These are phyloP conservation scores for Hyphantria cunea DNA, from an alignment of 1,140 invertebrate species.

Conservation along the genomic window DNA sequence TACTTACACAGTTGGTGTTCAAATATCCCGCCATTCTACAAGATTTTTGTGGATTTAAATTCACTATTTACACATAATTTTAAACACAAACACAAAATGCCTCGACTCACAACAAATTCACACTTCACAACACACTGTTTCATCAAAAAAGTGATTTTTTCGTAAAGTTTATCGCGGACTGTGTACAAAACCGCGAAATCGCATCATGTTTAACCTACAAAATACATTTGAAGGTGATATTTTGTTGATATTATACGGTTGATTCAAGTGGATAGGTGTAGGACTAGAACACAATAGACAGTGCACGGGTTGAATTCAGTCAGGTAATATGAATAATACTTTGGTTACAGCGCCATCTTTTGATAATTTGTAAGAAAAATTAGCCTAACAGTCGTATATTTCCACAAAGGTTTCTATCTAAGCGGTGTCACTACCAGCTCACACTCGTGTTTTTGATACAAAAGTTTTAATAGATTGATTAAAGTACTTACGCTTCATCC, in stretches of 20 bases:
- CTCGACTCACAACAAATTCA: constrained; percentile 45
- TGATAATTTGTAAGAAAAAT: not conserved
- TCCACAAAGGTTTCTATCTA: not conserved
- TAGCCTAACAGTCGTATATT: not conserved
- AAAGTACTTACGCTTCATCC: constrained; percentile 92
- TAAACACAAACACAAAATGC: constrained; percentile 31
- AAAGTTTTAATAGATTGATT: not conserved
- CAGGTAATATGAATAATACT: constrained; percentile 53
- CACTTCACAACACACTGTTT: constrained; percentile 39
- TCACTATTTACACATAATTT: constrained; percentile 33
- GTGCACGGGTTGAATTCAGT: constrained; percentile 44
- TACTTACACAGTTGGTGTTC: constrained; percentile 51
- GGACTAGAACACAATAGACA: constrained; percentile 20
- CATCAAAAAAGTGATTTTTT: constrained; percentile 40
- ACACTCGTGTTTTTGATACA: not conserved
- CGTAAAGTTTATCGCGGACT: constrained; percentile 56
- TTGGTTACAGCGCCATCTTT: constrained; percentile 59
- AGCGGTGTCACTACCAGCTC: not conserved
- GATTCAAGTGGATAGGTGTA: constrained; percentile 4
- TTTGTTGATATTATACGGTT: constrained; percentile 76
- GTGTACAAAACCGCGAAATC: constrained; percentile 74
- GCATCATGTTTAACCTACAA: constrained; percentile 80
- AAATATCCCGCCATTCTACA: constrained; percentile 62
- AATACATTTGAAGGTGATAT: constrained; percentile 81
- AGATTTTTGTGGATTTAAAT: constrained; percentile 30